Conservation (phyloP, 2,888 invertebrate species). For the Odontocolon sp. region DNA sequence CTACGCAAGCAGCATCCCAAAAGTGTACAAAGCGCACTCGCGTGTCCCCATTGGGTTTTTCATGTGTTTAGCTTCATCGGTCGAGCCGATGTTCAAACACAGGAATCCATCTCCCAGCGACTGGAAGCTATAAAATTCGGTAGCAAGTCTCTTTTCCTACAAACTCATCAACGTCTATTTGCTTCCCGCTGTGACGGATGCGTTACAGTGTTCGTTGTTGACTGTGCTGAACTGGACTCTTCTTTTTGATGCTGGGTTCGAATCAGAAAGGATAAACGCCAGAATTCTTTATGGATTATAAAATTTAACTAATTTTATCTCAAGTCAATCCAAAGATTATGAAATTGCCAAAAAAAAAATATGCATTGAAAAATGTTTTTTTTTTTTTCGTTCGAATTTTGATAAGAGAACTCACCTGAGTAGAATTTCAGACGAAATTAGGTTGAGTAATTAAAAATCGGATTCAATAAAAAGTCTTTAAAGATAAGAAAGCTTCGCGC, state of each 20-base stretch:
- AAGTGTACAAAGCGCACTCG: constrained; percentile 59
- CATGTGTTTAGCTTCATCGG: constrained; percentile 57
- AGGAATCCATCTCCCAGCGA: constrained; percentile 25
- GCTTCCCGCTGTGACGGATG: constrained; percentile 49
- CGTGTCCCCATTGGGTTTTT: constrained; percentile 46
- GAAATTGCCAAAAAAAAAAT: not conserved
- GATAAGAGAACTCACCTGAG: not conserved
- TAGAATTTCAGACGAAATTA: too few species aligned
- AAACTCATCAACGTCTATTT: constrained; percentile 45
- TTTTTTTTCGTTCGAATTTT: not conserved
- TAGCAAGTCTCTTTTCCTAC: constrained; percentile 34
- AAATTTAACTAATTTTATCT: too few species aligned
- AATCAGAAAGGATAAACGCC: not conserved
- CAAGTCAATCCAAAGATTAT: too few species aligned
- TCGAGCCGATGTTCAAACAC: constrained; percentile 67
- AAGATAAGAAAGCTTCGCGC: too few species aligned
- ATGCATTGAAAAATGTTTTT: not conserved
- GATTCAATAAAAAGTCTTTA: too few species aligned
- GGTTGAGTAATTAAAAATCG: too few species aligned
- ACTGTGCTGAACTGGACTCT: constrained; percentile 23
- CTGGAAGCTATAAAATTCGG: constrained; percentile 54
- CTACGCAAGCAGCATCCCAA: constrained; percentile 69
- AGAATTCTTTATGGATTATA: too few species aligned
- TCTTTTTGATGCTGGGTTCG: not conserved
- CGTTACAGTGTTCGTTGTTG: constrained; percentile 44